phyloP scores from a whole-genome alignment of 1,140 invertebrate genomes.

The Panagrolaimus sp. region DNA sequence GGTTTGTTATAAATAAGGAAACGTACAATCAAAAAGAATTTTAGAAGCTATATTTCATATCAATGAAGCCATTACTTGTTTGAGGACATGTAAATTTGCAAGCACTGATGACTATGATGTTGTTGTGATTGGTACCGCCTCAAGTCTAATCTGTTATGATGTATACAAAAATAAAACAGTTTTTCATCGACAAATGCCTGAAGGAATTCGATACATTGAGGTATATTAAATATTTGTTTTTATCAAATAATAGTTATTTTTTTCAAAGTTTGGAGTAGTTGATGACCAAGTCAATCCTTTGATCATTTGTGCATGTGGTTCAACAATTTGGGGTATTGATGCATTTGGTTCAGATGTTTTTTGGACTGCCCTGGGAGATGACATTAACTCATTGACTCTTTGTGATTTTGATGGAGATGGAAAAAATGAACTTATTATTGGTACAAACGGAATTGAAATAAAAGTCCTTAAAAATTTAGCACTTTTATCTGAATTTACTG shows the following conservation, averaged over 20 bases:
- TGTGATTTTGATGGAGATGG: slow-evolving; percentile 44
- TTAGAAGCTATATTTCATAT: slow-evolving; percentile 36
- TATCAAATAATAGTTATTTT: slow-evolving; percentile 16
- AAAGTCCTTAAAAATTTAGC: slow-evolving; percentile 42
- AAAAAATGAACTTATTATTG: slow-evolving; percentile 40
- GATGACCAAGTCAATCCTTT: slow-evolving; percentile 23
- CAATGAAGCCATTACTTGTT: slow-evolving; percentile 24
- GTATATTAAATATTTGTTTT: not conserved
- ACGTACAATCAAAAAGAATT: not conserved
- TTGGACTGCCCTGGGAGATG: slow-evolving; percentile 35
- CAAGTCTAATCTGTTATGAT: slow-evolving; percentile 27
- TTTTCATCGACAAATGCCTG: slow-evolving; percentile 37
- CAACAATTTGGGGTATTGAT: slow-evolving; percentile 35
- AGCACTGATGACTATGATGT: slow-evolving; percentile 18
- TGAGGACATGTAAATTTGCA: not conserved
- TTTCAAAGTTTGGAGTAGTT: slow-evolving; percentile 19
- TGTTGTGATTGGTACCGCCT: slow-evolving; percentile 33
- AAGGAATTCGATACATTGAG: slow-evolving; percentile 31
- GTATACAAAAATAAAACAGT: slow-evolving; percentile 39
- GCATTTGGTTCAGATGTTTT: slow-evolving; percentile 32
- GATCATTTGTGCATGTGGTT: slow-evolving; percentile 39
- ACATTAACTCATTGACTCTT: slow-evolving; percentile 32
- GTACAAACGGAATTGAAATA: slow-evolving; percentile 41
- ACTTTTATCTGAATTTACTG: slow-evolving; percentile 33
- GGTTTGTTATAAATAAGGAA: slow-evolving; percentile 16